These are phyloP conservation scores for Ptychadena robeensis DNA, from an alignment of 2,797 vertebrate species.

Conservation along the genomic window DNA sequence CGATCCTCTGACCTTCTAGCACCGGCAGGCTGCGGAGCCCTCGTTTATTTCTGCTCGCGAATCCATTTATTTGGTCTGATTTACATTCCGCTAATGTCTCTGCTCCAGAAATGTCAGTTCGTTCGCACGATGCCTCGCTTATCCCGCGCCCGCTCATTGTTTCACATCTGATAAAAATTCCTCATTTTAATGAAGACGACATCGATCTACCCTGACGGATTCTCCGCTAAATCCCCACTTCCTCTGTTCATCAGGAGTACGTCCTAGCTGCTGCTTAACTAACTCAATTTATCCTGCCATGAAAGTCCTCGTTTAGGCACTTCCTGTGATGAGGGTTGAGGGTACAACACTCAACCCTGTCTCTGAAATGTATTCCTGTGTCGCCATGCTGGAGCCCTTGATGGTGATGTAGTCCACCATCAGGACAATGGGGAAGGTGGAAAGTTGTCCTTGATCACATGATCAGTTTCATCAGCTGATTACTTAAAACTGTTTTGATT, in stretches of 20 bases:
- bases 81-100: neutral
- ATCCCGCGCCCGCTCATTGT: neutral
- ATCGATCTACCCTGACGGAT: neutral
- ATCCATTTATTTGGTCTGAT: neutral
- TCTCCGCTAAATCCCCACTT: neutral
- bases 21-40: neutral
- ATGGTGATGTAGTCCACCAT: too few relatives aligned
- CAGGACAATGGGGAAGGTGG: too few relatives aligned
- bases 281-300: too few relatives aligned
- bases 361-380: too few relatives aligned
- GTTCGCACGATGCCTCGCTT: neutral
- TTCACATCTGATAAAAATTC: neutral
- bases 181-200: neutral
- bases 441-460: too few relatives aligned
- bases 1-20: neutral
- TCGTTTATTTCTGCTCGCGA: neutral
- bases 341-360: too few relatives aligned
- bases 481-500: too few relatives aligned
- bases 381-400: too few relatives aligned
- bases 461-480: too few relatives aligned
- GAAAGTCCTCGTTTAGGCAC: too few relatives aligned
- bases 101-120: constrained; percentile 13
- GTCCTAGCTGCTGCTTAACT: too few relatives aligned
- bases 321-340: too few relatives aligned
- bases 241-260: neutral